These are phyloP conservation scores for Tolypeutes matacus DNA, from an alignment of 2,797 vertebrate genomes.

Conservation along the genomic window DNA sequence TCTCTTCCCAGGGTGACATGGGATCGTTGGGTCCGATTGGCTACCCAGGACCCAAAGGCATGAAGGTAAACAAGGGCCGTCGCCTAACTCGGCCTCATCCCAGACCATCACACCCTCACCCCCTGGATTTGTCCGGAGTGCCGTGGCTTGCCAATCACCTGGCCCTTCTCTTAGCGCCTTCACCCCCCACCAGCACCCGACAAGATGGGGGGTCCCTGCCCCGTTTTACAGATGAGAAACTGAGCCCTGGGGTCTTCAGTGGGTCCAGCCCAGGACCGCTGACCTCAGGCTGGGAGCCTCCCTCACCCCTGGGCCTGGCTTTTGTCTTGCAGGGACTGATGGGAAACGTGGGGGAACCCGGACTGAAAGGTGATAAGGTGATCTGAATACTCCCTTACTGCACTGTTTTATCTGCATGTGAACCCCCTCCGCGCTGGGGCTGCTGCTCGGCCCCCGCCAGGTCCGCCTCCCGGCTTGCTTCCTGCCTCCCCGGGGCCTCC, in stretches of 20 bases:
- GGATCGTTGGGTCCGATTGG: conserved; percentile 94
- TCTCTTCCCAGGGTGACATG: conserved; percentile 94
- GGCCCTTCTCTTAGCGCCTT: neutral
- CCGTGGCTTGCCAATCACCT: neutral
- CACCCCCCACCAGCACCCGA: neutral
- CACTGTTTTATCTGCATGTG: conserved; percentile 91
- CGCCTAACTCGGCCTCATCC: neutral
- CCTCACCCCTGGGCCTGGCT: conserved; percentile 10
- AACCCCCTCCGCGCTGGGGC: conserved; percentile 58
- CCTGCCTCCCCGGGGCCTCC: neutral
- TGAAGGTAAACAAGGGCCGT: conserved; percentile 92
- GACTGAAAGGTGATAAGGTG: conserved; percentile 99
- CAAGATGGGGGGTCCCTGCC: neutral
- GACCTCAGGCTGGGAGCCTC: neutral
- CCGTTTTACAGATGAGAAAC: neutral
- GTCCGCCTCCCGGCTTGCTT: neutral
- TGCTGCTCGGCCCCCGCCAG: conserved; percentile 56
- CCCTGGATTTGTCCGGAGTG: neutral
- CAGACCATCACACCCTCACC: neutral
- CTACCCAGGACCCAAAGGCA: conserved; percentile 94
- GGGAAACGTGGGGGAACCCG: conserved; percentile 97
- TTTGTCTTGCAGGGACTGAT: conserved; percentile 94
- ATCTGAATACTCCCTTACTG: conserved; percentile 95
- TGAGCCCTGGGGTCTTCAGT: neutral
- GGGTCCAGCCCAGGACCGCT: neutral